Conservation (phyloP, 1,140 invertebrate species). For the Trichonephila clavipes region DNA sequence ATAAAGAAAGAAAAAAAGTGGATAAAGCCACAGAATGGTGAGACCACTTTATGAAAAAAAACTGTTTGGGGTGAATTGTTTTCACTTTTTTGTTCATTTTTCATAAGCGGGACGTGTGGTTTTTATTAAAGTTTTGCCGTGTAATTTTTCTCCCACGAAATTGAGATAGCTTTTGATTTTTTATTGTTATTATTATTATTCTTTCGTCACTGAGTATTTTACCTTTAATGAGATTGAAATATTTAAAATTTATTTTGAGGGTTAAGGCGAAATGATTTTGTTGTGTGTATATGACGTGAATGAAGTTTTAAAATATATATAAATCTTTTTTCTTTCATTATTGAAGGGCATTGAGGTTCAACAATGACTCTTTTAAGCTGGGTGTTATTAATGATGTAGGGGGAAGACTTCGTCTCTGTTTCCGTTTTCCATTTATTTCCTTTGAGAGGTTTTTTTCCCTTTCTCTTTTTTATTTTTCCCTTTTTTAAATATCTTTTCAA, state of each 20-base stretch:
- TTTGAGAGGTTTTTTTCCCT: background rate
- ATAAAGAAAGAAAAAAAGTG: background rate
- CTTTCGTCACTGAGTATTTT: background rate
- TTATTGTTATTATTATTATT: background rate
- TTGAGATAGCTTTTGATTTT: background rate
- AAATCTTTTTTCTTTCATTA: background rate
- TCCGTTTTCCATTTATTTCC: background rate
- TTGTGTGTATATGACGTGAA: conserved; percentile 41
- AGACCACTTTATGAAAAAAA: conserved; percentile 27
- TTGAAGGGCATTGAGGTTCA: background rate
- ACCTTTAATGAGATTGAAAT: conserved; percentile 59
- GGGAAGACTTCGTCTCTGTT: background rate
- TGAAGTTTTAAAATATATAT: conserved; percentile 46
- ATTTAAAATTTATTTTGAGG: conserved; percentile 58
- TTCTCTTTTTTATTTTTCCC: background rate
- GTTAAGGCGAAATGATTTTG: background rate
- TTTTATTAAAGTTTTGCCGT: conserved; percentile 41
- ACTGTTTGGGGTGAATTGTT: conserved; percentile 45
- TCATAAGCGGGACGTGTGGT: conserved; percentile 30
- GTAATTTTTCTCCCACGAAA: conserved; percentile 7
- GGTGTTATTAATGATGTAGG: background rate
- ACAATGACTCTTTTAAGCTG: conserved; percentile 15
- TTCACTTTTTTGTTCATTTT: conserved; percentile 47
- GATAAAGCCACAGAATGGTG: background rate
- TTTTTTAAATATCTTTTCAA: background rate